Percentiles rank a stretch among this genome's conserved stretches.
phyloP scores from a whole-genome alignment of 1,140 invertebrate genomes.

The Nymphalis io region DNA sequence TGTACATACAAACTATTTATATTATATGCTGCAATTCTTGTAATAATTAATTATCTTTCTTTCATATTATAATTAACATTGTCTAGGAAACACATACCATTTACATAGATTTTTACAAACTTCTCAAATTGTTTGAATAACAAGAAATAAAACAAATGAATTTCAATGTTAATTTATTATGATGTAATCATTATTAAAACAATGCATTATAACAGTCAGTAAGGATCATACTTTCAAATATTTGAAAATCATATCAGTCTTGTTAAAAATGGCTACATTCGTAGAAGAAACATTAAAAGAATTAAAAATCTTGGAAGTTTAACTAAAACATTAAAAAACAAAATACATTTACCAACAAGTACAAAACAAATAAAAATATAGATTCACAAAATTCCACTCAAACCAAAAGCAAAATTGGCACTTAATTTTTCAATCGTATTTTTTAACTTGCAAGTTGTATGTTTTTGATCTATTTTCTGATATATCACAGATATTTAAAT shows the following conservation, averaged over 20 bases:
- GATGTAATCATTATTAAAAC: slow-evolving; percentile 76
- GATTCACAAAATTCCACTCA: slow-evolving; percentile 59
- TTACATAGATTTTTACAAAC: background rate
- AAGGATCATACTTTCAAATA: slow-evolving; percentile 72
- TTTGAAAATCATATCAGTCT: slow-evolving; percentile 78
- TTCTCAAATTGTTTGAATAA: background rate
- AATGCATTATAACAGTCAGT: slow-evolving; percentile 70
- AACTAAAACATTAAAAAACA: slow-evolving; percentile 59
- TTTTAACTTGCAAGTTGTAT: slow-evolving; percentile 17
- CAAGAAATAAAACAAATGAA: slow-evolving; percentile 30
- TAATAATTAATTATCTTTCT: too few relatives aligned
- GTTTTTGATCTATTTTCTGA: slow-evolving; percentile 34
- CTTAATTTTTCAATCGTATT: slow-evolving; percentile 40
- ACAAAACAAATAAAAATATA: slow-evolving; percentile 64
- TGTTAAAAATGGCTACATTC: slow-evolving; percentile 78
- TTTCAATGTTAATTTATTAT: slow-evolving; percentile 78
- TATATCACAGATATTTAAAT: slow-evolving; percentile 64
- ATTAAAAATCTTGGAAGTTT: slow-evolving; percentile 54
- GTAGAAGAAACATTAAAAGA: slow-evolving; percentile 51
- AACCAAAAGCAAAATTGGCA: slow-evolving; percentile 66
- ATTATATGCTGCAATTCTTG: too few relatives aligned
- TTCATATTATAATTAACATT: too few relatives aligned
- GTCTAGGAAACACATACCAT: too few relatives aligned
- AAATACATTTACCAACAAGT: slow-evolving; percentile 59
- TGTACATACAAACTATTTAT: too few relatives aligned